phyloP scores from a whole-genome alignment of 1,140 invertebrate genomes.

The Bombus sylvicola region DNA sequence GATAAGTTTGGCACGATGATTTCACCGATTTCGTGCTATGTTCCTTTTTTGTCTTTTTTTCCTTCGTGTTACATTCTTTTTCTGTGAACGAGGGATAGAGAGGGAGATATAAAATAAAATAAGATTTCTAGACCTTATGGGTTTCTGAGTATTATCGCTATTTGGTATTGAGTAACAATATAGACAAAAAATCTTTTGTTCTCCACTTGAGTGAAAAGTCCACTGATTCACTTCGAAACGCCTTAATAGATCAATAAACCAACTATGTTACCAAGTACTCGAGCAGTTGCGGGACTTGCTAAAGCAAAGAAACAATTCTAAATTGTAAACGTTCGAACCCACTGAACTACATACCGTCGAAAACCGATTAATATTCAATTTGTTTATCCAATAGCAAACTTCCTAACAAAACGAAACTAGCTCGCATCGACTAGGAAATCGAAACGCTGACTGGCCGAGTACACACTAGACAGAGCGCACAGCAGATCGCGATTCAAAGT shows the following conservation, averaged over 20 bases:
- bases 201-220: not conserved
- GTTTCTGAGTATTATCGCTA: no score
- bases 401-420: conserved; percentile 1
- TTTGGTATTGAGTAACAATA: no score
- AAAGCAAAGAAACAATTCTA: conserved; percentile 8
- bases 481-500: not conserved
- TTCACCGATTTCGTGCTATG: no score
- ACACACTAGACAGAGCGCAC: no score
- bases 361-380: conserved; percentile 32
- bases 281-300: not conserved
- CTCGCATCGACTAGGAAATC: not conserved
- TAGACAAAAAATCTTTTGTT: no score
- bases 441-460: not conserved
- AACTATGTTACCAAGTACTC: not conserved
- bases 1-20: no score
- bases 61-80: not conserved
- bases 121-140: no score
- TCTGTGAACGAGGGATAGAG: no score
- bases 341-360: not conserved
- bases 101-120: no score
- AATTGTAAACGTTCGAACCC: not conserved
- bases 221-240: not conserved
- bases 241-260: not conserved
- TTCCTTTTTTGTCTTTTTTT: no score
- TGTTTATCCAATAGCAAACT: not conserved